Evolutionary conservation across 2,888 invertebrate species (phyloP).

Genomic region (Pterostichus madidus): DNA sequence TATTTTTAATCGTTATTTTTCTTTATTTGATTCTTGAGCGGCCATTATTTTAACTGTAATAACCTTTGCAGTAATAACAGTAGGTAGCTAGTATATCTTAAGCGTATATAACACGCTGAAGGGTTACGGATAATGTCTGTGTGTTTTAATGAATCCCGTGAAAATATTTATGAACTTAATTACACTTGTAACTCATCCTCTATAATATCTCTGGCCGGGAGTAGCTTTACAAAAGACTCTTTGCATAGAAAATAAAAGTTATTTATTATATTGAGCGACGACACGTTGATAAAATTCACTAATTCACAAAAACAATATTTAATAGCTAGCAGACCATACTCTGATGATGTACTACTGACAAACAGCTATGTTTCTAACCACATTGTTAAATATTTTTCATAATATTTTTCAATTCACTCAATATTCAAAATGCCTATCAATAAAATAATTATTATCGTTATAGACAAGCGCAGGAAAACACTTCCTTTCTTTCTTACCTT

Average conservation of each 20-base stretch:
- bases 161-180: slow-evolving; percentile 55
- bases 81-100: slow-evolving; percentile 27
- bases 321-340: too few species aligned
- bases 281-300: slow-evolving; percentile 12
- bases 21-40: slow-evolving; percentile 26
- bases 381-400: too few species aligned
- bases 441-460: too few species aligned
- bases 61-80: slow-evolving; percentile 42
- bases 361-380: too few species aligned
- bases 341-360: too few species aligned
- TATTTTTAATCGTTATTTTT: slow-evolving; percentile 15
- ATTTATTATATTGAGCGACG: slow-evolving; percentile 17
- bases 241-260: slow-evolving; percentile 19
- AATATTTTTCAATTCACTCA: too few species aligned
- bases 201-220: slow-evolving; percentile 12
- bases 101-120: slow-evolving; percentile 43
- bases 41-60: slow-evolving; percentile 40
- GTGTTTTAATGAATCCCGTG: slow-evolving; percentile 52
- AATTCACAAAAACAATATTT: not conserved
- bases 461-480: too few species aligned
- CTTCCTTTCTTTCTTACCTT: too few species aligned
- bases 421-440: too few species aligned
- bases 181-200: slow-evolving; percentile 48
- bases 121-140: slow-evolving; percentile 50
- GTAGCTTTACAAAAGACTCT: slow-evolving; percentile 37